Evolutionary conservation across 2,797 vertebrate genomes (phyloP).

Genomic region (Chelon auratus): DNA sequence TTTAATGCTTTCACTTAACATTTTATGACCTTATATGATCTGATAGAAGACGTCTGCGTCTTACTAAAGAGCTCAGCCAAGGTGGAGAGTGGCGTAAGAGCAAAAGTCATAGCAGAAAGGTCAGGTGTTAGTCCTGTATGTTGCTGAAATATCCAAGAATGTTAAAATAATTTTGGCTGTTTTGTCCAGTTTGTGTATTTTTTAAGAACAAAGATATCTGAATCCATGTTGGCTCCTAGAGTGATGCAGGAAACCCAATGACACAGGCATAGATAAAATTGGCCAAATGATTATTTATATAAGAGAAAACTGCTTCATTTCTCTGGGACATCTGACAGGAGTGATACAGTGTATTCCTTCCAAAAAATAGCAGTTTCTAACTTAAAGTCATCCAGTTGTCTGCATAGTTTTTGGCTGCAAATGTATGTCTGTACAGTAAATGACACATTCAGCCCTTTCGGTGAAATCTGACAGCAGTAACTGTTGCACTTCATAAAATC

Average conservation of each 20-base stretch:
- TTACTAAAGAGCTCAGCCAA: slow-evolving; percentile 1
- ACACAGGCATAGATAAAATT: slow-evolving; percentile 18
- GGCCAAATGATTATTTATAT: slow-evolving; percentile 21
- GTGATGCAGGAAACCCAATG: slow-evolving; percentile 14
- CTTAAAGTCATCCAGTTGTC: slow-evolving; percentile 35
- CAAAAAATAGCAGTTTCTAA: slow-evolving; percentile 26
- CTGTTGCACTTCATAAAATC: slow-evolving; percentile 23
- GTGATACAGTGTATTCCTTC: slow-evolving; percentile 19
- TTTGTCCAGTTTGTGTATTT: slow-evolving; percentile 3
- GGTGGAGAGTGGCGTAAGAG: slow-evolving; percentile 1
- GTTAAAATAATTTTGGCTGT: no score
- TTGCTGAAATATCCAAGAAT: no score
- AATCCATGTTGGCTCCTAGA: neutral
- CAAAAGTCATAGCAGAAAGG: neutral
- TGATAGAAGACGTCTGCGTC: neutral
- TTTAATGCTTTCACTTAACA: neutral
- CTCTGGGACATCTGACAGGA: slow-evolving; percentile 23
- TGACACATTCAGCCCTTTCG: slow-evolving; percentile 31
- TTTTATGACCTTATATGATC: neutral
- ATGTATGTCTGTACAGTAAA: slow-evolving; percentile 25
- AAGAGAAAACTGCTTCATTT: slow-evolving; percentile 26
- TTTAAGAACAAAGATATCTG: neutral
- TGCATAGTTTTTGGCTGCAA: slow-evolving; percentile 22
- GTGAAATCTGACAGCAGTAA: slow-evolving; percentile 48
- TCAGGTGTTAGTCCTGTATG: no score